Percentiles rank a stretch among this genome's conserved stretches.
These are phyloP conservation scores for Clarias macrocephalus DNA, from an alignment of 2,113 vertebrate species.

Conservation along the genomic window DNA sequence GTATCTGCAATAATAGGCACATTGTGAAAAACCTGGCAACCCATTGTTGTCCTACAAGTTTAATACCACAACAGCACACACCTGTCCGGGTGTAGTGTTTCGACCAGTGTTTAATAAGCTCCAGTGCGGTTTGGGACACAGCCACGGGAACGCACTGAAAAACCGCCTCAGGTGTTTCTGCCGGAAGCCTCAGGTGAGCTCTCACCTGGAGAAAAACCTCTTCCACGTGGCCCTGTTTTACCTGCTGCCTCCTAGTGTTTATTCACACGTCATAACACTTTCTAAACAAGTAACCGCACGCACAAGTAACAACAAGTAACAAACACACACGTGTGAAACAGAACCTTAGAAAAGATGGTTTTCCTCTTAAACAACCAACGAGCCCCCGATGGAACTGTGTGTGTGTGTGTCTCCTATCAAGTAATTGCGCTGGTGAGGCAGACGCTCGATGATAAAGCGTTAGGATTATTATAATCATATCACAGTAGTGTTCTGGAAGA, in stretches of 20 bases:
- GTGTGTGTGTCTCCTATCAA: not conserved
- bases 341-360: not conserved
- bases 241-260: conserved; percentile 35
- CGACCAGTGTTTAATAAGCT: not conserved
- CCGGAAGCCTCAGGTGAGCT: conserved; percentile 6
- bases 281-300: conserved; percentile 45
- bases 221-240: not conserved
- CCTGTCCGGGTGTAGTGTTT: not conserved
- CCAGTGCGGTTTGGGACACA: not conserved
- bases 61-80: not conserved
- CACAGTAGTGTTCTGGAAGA: not conserved
- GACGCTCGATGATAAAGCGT: not conserved
- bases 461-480: not conserved
- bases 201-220: conserved; percentile 24
- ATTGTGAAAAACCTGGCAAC: conserved; percentile 24
- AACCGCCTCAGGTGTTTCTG: not conserved
- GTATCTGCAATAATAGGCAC: not conserved
- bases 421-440: not conserved
- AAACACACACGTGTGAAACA: not conserved
- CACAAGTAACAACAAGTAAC: too few species aligned
- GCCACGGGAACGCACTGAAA: not conserved
- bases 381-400: not conserved
- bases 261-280: not conserved
- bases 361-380: not conserved
- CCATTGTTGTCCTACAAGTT: conserved; percentile 8